Base-by-base conservation (phyloP, 2,888 invertebrate genomes). In the Tetranychus piercei region DNA sequence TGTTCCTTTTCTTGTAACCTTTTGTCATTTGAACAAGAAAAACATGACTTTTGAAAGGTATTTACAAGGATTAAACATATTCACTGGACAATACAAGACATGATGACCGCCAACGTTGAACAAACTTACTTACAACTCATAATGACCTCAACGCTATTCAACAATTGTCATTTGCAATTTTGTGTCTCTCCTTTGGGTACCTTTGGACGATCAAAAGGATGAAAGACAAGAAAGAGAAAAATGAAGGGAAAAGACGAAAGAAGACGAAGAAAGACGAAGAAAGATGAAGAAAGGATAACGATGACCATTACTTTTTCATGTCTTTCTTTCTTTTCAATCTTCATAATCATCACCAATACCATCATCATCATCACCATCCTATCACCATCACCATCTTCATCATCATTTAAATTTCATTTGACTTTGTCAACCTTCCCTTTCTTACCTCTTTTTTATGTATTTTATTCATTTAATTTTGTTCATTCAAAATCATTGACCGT, bases 21-120 rank as follows among this genome's bases (percentile, higher is more conserved):
- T 55, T 55, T 55, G 55, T 55, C 55, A 55, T 55, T 55, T 55
- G 55, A 55, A 55, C 55, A 55, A 55, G 9, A 15, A 55, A 55
- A 69, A 69, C 69, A 69, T 69, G 69, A 69, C 69, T 69, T 69
- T 69, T 69, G 9, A 23, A 20, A 72, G 20, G 72, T 72, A 72
- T 72, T 44, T 72, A 44, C 72, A 45, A 23, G 34, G 20, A 72
- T 44, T 44, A n/a, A n/a, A 72, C 72, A 72, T 34, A 43, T 72
- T 23, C 69, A 69, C 22, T 23, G 69, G 69, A 20, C 55, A 55
- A 55, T 55, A 55, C 55, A 55, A 55, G 55, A 55, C 55, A 6
- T 55, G 55, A 15, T 55, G 55, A 55, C 55, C 55, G 55, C 55
- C 55, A 55, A 55, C 55, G 55, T 55, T 55, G 55, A 55, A 55